A percentile compares a stretch with the other conserved stretches of the same genome.
Conservation (phyloP, 2,113 vertebrate genomes). For the Furnarius figulus region DNA sequence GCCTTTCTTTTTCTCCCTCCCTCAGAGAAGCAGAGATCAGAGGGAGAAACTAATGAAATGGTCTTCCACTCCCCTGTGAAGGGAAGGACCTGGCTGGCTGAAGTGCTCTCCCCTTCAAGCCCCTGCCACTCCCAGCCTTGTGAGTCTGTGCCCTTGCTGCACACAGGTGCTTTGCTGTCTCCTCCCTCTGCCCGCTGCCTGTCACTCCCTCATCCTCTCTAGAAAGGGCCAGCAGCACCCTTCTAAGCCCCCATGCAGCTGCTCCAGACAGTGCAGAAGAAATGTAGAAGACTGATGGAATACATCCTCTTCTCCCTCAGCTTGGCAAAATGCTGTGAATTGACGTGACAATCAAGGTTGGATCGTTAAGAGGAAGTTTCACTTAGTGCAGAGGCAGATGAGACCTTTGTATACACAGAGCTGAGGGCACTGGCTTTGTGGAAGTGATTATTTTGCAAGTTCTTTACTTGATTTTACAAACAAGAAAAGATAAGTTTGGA, state of each 20-base stretch:
- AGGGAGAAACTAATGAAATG: background rate
- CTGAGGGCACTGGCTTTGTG: background rate
- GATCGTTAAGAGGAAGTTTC: rapidly evolving
- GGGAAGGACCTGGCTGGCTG: background rate
- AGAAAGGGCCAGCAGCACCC: background rate
- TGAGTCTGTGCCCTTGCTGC: rapidly evolving
- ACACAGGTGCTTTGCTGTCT: background rate
- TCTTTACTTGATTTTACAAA: background rate
- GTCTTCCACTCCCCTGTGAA: background rate
- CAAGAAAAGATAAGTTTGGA: background rate
- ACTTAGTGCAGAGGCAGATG: background rate
- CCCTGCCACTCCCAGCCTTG: background rate
- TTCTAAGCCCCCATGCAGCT: background rate
- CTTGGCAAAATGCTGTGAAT: background rate
- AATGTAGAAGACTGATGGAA: background rate
- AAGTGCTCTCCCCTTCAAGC: background rate
- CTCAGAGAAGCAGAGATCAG: background rate
- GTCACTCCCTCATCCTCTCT: background rate
- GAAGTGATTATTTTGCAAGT: background rate
- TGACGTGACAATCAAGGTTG: background rate
- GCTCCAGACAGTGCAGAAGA: background rate
- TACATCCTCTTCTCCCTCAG: background rate
- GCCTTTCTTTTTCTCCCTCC: background rate
- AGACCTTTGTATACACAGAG: background rate
- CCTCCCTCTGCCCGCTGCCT: rapidly evolving